Evolutionary conservation across 2,113 vertebrate species (phyloP).

Genomic region (Gymnarchus niloticus): DNA sequence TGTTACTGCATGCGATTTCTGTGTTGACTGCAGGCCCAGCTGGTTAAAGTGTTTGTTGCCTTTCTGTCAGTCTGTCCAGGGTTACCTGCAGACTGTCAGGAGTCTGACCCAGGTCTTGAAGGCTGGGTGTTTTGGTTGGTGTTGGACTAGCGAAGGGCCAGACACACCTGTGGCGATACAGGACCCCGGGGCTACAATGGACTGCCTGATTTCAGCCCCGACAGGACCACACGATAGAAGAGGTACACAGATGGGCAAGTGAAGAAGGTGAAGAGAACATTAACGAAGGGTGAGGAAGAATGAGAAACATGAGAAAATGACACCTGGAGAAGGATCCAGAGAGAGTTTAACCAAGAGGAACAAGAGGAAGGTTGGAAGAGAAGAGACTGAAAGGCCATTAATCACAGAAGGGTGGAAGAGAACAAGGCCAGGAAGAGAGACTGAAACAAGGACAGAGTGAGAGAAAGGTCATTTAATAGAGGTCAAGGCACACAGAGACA

Average conservation of each 20-base stretch:
- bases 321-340: not conserved
- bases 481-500: not conserved
- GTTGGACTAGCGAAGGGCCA: conserved; percentile 46
- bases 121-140: conserved; percentile 42
- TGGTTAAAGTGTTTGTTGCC: not conserved
- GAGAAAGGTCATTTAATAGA: not conserved
- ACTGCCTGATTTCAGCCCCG: conserved; percentile 24
- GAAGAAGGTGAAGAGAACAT: not conserved
- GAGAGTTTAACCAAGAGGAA: not conserved
- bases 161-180: conserved; percentile 32
- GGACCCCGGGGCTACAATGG: conserved; percentile 27
- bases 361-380: not conserved
- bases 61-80: not conserved
- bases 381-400: not conserved
- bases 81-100: conserved; percentile 33
- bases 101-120: conserved; percentile 42
- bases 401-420: not conserved
- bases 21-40: not conserved
- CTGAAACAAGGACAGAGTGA: not conserved
- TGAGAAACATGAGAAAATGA: not conserved
- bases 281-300: not conserved
- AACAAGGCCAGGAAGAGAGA: not conserved
- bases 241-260: not conserved
- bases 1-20: not conserved
- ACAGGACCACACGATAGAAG: not conserved